These are phyloP conservation scores for Nycticorax nycticorax DNA, from an alignment of 2,113 vertebrate species.

Conservation along the genomic window DNA sequence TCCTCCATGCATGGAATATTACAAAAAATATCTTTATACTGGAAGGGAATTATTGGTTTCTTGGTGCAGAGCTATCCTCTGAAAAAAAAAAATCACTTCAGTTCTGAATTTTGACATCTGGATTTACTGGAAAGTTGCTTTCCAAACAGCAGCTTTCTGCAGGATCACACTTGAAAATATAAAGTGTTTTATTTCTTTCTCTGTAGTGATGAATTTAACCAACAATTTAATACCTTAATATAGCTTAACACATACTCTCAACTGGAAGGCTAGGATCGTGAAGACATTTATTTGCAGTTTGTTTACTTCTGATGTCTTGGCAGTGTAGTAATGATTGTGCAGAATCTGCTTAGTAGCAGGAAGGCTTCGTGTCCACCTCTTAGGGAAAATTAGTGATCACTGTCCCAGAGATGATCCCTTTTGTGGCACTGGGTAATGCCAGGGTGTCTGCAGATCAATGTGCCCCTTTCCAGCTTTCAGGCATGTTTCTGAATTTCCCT, in stretches of 20 bases:
- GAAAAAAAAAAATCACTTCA: background rate
- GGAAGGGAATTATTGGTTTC: background rate
- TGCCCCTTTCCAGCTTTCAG: background rate
- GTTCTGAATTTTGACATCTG: background rate
- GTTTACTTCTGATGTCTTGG: background rate
- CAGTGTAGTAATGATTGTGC: background rate
- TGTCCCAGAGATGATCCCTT: background rate
- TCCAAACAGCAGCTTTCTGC: background rate
- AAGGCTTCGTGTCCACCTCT: background rate
- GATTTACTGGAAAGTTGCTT: background rate
- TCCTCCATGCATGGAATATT: background rate
- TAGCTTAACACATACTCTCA: background rate
- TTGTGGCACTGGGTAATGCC: background rate
- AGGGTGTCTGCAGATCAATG: background rate
- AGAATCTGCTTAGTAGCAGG: background rate
- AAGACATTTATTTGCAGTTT: background rate
- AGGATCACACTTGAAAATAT: background rate
- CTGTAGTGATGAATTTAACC: background rate
- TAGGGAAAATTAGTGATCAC: background rate
- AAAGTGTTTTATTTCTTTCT: background rate
- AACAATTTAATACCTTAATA: background rate
- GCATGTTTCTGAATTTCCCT: background rate
- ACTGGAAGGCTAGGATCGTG: background rate
- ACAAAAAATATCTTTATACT: background rate
- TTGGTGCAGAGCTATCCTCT: background rate